Evolutionary conservation across 2,797 vertebrate genomes (phyloP).

Genomic region (Neopelma chrysocephalum): DNA sequence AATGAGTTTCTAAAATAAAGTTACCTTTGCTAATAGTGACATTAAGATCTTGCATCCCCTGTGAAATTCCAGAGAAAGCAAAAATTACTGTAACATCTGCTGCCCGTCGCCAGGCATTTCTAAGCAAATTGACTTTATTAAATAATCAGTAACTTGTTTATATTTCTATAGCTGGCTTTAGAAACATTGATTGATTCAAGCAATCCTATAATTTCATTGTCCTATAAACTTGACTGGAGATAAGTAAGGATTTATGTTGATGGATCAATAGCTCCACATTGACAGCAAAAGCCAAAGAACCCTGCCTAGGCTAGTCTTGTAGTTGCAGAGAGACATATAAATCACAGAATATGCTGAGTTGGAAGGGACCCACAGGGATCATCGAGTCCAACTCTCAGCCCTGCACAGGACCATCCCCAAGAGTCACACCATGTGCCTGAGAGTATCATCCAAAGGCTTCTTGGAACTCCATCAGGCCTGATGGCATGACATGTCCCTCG

Average conservation of each 20-base stretch:
- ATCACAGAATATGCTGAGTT: background rate
- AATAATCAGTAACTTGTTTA: slow-evolving; percentile 52
- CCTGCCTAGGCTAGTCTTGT: background rate
- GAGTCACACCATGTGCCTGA: background rate
- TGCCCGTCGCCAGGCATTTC: background rate
- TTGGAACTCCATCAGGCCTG: background rate
- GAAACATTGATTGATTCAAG: slow-evolving; percentile 52
- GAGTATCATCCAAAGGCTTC: background rate
- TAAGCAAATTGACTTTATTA: slow-evolving; percentile 53
- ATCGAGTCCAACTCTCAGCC: background rate
- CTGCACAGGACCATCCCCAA: background rate
- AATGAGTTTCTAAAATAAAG: slow-evolving; percentile 63
- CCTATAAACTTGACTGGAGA: slow-evolving; percentile 48
- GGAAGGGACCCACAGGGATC: background rate
- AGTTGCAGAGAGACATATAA: background rate
- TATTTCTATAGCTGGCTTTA: slow-evolving; percentile 49
- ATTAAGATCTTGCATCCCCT: slow-evolving; percentile 22
- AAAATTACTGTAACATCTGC: slow-evolving; percentile 44
- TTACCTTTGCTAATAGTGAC: slow-evolving; percentile 33
- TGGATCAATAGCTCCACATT: slow-evolving; percentile 30
- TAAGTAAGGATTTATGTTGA: slow-evolving; percentile 57
- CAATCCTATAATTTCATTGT: slow-evolving; percentile 53
- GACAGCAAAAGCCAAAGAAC: slow-evolving; percentile 27
- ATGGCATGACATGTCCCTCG: background rate
- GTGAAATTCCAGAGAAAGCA: slow-evolving; percentile 51